Percentiles rank a stretch among this genome's conserved stretches.
Evolutionary conservation across 2,113 vertebrate genomes (phyloP).

Genomic region (Megaleporinus macrocephalus): DNA sequence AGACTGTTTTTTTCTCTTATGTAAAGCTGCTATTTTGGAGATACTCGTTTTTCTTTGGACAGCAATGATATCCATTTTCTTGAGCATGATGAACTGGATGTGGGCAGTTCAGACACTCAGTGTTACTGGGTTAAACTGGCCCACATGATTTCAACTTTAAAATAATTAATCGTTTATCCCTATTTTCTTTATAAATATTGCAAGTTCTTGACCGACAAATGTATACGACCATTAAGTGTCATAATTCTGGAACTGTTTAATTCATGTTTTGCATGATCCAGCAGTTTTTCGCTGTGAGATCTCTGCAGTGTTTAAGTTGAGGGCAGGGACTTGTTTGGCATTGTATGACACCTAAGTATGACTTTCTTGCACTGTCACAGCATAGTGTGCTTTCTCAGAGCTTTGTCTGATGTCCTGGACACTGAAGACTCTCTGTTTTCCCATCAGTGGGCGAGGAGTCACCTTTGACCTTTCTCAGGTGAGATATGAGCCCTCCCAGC

Average conservation of each 20-base stretch:
- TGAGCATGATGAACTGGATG: no score
- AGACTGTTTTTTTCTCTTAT: no score
- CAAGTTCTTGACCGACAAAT: background rate
- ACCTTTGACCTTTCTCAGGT: constrained; percentile 20
- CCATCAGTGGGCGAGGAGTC: constrained; percentile 40
- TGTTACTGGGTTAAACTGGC: no score
- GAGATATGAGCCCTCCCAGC: constrained; percentile 24
- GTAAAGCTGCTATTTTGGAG: no score
- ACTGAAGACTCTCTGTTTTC: constrained; percentile 39
- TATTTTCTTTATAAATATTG: background rate
- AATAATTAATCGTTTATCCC: no score
- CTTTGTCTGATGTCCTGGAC: constrained; percentile 23
- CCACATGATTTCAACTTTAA: no score
- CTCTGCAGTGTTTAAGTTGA: background rate
- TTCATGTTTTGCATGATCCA: constrained; percentile 17
- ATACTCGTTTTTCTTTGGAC: no score
- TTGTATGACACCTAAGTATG: constrained; percentile 22
- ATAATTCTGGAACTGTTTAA: background rate
- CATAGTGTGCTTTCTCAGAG: constrained; percentile 39
- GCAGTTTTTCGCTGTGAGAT: constrained; percentile 10
- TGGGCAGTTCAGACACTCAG: no score
- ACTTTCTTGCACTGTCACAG: constrained; percentile 34
- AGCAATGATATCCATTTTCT: no score
- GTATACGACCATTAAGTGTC: background rate
- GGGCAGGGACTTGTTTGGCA: constrained; percentile 18